Evolutionary conservation across 1,140 invertebrate species (phyloP), one percentile per base, ranked within the genome.

Genomic region (Plodia interpunctella): DNA sequence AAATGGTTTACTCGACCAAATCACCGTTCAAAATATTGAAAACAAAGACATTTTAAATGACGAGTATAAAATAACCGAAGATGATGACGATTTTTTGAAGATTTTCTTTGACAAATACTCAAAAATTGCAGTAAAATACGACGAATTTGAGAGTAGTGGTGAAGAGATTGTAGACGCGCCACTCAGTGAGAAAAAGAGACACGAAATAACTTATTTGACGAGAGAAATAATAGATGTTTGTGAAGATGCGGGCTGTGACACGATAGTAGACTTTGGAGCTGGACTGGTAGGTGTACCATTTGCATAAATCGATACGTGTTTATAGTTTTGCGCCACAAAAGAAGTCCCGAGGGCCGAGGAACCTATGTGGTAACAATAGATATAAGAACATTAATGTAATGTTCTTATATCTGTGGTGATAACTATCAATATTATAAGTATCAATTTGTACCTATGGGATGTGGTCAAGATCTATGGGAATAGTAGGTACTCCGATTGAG

Each of bases 191-290:
- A 96, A 96, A 67, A 96, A 96, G 70, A 89, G 91, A 65, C 93
- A 95, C 56, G 94, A 96, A 90, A 94, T 95, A 59, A 58, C 91
- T 10, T 77, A 91, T 63, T 82, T 95, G 18, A 90, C 93, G 5
- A 74, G 91, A 28, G 82, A 93, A 60, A 91, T 95, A 30, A 75
- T 91, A 56, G 58, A 82, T 11, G 72, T 93, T 38, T 94, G 93
- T 66, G 58, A 78, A 49, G 63, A 89, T 1, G 64, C 63, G 18
- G 76, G 86, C 9, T 90, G 93, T 67, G 70, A 90, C 60, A 86
- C 92, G n/a, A 90, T 96, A 49, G 87, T 97, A 5, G 96, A 97
- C 89, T 91, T 97, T 69, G 96, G 96, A n/a, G 92, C 94, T 44
- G 96, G 96, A 30, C 86, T 96, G 88, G 87, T 89, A 67, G 79